Base-by-base conservation (phyloP, 2,113 vertebrate species). In the Circaetus cinerascens region DNA sequence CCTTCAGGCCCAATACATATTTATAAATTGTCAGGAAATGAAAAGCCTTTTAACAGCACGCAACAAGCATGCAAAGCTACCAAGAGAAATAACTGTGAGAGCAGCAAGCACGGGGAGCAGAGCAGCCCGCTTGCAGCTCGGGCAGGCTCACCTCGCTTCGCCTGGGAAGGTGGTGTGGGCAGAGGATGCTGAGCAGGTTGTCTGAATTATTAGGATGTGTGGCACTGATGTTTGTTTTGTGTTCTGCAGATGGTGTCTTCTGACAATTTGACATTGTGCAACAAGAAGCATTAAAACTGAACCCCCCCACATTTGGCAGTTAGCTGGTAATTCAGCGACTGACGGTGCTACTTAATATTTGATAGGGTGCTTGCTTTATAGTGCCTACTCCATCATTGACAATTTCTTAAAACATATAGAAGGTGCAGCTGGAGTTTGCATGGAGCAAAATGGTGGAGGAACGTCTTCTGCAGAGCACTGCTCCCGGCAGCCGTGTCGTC, bases 21-120 rank as follows among this genome's bases (percentile, higher is more conserved):
- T 98, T 97, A 98, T 98, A 97, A 97, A 97, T 97, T 97, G 87
- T 97, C 89, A 91, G 93, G 95, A 95, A 95, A 93, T 90, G 81
- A 96, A 96, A 96, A 78, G 82, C 78, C 90, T 95, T 96, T 97
- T 96, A 96, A 94, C 82, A 88, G 94, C 71, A 86, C 1, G 60
- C 87, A 94, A 90, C 53, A 86, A 96, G 93, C 94, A 96, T 96
- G 93, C 93, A 96, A 94, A 96, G 78, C 86, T 87, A 94, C 80
- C 60, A 55, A 55, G 69, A 97, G 94, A 38, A 95, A 78, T 56
- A 85, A 59, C 62, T 8, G 38, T 66, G 88, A 64, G 69, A 81
- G 93, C 48, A 53, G 90, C 0, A 21, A 55, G 84, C 7, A 15
- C 0, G 0, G 74, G 74, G 92, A 89, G 64, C 30, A 15, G 85